These are phyloP conservation scores for Maconellicoccus hirsutus DNA, from an alignment of 1,140 invertebrate species.

Conservation along the genomic window DNA sequence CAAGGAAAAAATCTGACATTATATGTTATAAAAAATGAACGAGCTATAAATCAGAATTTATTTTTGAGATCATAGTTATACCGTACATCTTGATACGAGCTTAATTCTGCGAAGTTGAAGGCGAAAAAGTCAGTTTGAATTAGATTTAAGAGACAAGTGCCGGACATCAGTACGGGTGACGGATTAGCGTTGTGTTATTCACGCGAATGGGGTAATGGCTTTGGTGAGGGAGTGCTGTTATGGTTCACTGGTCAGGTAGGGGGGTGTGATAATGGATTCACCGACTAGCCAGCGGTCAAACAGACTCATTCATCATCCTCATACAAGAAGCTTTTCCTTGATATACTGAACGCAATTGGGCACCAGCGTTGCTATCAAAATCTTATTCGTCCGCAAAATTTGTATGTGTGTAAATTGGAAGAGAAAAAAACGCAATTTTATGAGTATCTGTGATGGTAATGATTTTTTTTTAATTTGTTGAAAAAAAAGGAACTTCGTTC, in stretches of 20 bases:
- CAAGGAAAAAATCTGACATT: no score
- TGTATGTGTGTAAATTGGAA: no score
- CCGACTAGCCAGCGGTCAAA: neutral
- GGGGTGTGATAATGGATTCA: neutral
- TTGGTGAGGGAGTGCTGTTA: neutral
- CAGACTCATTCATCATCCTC: neutral
- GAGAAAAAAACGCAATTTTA: no score
- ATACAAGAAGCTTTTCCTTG: neutral
- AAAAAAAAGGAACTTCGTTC: no score
- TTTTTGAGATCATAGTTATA: neutral
- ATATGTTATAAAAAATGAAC: neutral
- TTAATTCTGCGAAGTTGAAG: neutral
- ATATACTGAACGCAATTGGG: no score
- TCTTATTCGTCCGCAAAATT: no score
- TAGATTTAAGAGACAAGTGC: neutral
- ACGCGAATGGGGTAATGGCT: neutral
- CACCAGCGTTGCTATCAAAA: no score
- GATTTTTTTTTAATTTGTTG: no score
- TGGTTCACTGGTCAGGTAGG: neutral
- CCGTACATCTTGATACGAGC: neutral
- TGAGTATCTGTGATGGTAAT: no score
- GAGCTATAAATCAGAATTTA: neutral
- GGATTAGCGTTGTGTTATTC: neutral
- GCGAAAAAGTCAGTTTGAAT: neutral
- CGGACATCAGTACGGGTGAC: neutral